Base-by-base conservation (phyloP, 2,113 vertebrate species). In the Xenopus tropicalis region DNA sequence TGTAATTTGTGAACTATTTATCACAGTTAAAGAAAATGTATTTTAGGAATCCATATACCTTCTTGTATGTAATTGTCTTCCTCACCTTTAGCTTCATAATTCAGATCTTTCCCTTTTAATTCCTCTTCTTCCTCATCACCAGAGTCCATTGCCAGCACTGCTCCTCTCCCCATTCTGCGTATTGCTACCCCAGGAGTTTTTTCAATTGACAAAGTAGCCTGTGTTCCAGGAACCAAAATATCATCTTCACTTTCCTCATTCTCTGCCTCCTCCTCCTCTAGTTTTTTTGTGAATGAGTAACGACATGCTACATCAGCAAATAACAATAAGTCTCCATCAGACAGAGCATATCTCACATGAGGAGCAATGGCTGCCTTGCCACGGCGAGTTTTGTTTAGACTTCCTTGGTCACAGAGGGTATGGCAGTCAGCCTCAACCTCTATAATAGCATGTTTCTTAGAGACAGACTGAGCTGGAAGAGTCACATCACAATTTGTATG, bases 231-330 rank as follows among this genome's bases (percentile, higher is more conserved):
- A 29, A 78, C 59, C 65, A 69, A 65, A 21, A 82, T 86, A 17
- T 84, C 80, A n/a, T 87, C 10, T 70, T 82, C 25, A 44, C 70
- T 68, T 13, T 68, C 44, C 1, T 22, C 70, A 1, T 24, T 44
- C 1, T 1, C 19, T 3, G 6, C 10, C 0, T 14, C 21, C 46
- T 48, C 58, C 11, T 58, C 19, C n/a, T n/a, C n/a, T n/a, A 10
- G 14, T 17, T 12, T 61, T 25, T 14, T 42, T 25, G 19, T 54
- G 43, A 43, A 71, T 74, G 85, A 81, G 76, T 90, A 96, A 61
- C 90, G 90, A 80, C 95, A 96, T 2, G 90, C 91, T 71, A 96
- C 86, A 62, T 96, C 93, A 0, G 93, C 94, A 74, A 96, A 80
- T 71, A 91, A 78, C 79, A 96, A 78, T 44, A 83, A 68, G 48